Percentiles rank a stretch among this genome's conserved stretches.
Evolutionary conservation across 2,797 vertebrate species (phyloP).

Genomic region (Megaceryle alcyon): DNA sequence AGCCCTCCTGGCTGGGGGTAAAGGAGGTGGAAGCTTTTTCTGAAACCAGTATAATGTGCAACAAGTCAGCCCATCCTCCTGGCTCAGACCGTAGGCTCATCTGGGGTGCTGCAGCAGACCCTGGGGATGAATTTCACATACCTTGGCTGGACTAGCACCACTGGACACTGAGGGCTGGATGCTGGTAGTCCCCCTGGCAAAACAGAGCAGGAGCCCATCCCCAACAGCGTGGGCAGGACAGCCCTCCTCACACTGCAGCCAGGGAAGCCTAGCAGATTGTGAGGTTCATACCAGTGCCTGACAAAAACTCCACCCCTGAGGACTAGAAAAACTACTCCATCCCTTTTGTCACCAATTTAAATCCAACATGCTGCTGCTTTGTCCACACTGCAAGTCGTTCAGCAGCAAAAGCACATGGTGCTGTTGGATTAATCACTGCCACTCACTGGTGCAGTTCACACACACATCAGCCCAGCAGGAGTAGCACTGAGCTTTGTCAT

Average conservation of each 20-base stretch:
- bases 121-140: neutral
- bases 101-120: neutral
- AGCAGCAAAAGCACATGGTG: neutral
- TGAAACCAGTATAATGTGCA: neutral
- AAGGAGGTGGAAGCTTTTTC: neutral
- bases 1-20: neutral
- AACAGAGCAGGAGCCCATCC: neutral
- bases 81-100: neutral
- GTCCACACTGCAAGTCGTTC: neutral
- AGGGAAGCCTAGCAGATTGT: fast-evolving
- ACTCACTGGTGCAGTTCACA: slow-evolving; percentile 5
- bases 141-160: fast-evolving
- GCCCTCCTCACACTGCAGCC: neutral
- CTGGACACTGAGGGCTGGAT: neutral
- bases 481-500: slow-evolving; percentile 34
- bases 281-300: neutral
- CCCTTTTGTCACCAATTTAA: neutral
- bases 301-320: neutral
- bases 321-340: neutral
- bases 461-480: slow-evolving; percentile 52
- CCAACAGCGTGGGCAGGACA: neutral
- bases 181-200: neutral
- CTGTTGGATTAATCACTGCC: slow-evolving; percentile 44
- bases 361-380: neutral
- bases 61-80: neutral